Conservation (phyloP, 2,113 vertebrate genomes). For the Myanophis thanlyinensis region DNA sequence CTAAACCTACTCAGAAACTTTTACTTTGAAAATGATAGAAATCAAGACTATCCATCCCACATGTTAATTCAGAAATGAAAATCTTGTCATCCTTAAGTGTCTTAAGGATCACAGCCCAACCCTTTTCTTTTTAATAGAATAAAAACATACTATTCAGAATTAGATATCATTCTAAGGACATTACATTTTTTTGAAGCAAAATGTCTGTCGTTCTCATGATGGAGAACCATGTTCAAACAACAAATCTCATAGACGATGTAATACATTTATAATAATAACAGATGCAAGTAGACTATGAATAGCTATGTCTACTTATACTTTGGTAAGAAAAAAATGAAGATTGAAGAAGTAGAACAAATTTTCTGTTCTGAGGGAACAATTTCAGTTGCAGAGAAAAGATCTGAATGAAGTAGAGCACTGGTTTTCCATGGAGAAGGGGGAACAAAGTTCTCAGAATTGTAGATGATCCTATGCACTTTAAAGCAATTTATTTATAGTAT, state of each 20-base stretch:
- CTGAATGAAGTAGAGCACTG: no score
- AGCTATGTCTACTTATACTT: neutral
- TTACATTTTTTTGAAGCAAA: slow-evolving; percentile 25
- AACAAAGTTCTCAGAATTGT: neutral
- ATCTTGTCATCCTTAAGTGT: neutral
- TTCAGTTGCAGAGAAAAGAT: neutral
- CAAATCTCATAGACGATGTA: neutral
- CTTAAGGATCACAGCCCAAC: neutral
- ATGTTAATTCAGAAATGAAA: neutral
- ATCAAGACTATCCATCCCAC: neutral
- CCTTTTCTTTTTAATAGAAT: slow-evolving; percentile 26
- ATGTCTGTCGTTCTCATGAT: neutral
- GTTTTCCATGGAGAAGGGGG: neutral
- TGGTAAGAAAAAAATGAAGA: neutral
- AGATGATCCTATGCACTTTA: neutral
- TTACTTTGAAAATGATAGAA: neutral
- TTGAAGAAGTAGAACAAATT: neutral
- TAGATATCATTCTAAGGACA: slow-evolving; percentile 3
- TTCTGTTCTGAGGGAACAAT: neutral
- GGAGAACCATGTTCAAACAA: neutral
- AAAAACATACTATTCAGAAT: neutral
- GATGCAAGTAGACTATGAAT: neutral
- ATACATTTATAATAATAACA: neutral
- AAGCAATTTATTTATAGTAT: neutral
- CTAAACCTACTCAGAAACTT: neutral